phyloP scores from a whole-genome alignment of 2,888 invertebrate species.

The Phytoseiulus persimilis region DNA sequence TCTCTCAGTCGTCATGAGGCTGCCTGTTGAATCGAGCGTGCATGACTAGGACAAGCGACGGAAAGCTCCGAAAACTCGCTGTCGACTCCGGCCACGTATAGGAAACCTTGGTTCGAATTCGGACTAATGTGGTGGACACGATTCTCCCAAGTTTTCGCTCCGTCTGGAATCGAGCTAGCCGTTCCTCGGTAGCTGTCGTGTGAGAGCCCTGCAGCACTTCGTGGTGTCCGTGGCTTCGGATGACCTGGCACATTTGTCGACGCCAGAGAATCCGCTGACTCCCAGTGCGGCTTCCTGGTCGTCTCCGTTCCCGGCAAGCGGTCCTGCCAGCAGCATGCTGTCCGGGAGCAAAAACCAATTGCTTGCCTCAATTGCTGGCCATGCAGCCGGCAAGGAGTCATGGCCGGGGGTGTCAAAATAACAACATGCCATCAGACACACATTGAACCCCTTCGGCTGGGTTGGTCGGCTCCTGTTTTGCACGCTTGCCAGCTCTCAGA shows the following conservation, averaged over 20 bases:
- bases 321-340: background rate
- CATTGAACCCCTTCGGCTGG: background rate
- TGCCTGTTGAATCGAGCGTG: background rate
- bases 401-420: background rate
- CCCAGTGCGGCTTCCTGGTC: background rate
- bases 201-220: no score
- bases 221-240: background rate
- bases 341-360: conserved; percentile 5
- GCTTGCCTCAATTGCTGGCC: background rate
- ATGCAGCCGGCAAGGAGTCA: background rate
- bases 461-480: background rate
- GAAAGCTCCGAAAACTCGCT: no score
- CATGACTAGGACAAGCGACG: background rate
- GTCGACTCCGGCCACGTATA: no score
- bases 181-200: no score
- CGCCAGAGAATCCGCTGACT: background rate
- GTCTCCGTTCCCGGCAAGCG: background rate
- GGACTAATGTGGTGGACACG: no score
- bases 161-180: no score
- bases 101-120: no score
- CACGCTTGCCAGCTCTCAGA: background rate
- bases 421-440: background rate
- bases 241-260: background rate
- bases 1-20: background rate
- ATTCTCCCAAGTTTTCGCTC: no score